These are phyloP conservation scores for Barnardius zonarius DNA, from an alignment of 2,113 vertebrate genomes.

Conservation along the genomic window DNA sequence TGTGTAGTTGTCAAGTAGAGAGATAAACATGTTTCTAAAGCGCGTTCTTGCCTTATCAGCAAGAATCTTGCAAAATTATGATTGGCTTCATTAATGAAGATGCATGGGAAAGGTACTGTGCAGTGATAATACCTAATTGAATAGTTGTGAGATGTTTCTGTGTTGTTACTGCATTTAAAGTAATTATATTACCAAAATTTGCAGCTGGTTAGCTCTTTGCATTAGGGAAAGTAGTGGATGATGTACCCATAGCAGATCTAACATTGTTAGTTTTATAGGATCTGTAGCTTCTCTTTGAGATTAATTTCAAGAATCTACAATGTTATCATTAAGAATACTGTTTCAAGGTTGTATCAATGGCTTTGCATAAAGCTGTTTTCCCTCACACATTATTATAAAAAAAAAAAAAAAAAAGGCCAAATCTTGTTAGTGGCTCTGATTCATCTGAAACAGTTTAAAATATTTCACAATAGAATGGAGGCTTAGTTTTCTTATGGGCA, in stretches of 20 bases:
- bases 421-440: not conserved
- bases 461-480: not conserved
- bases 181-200: not conserved
- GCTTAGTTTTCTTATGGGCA: not conserved
- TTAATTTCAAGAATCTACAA: not conserved
- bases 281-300: not conserved
- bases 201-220: not conserved
- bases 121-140: not conserved
- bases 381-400: not conserved
- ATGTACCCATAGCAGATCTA: not conserved
- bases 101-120: not conserved
- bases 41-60: not conserved
- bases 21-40: not conserved
- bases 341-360: not conserved
- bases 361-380: not conserved
- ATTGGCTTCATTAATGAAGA: not conserved
- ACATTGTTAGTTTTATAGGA: not conserved
- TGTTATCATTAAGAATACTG: not conserved
- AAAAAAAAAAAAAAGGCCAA: rapidly evolving
- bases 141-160: not conserved
- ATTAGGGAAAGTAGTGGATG: rapidly evolving
- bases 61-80: not conserved
- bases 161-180: not conserved
- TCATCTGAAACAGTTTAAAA: not conserved
- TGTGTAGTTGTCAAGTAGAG: not conserved